Conservation (phyloP, 2,888 invertebrate species). For the Arctia plantaginis region DNA sequence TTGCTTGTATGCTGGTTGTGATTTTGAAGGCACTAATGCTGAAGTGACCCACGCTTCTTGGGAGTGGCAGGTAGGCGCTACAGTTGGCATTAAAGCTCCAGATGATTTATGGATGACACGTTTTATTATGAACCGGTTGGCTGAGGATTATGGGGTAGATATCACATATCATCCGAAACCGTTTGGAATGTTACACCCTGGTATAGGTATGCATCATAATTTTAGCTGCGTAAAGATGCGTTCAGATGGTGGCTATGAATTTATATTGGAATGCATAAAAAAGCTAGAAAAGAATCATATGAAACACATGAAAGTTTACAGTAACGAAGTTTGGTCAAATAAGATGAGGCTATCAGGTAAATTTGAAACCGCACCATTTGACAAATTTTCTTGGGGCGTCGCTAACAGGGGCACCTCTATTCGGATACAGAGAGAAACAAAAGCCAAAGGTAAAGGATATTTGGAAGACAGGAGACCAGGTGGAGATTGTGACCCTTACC, state of each 20-base stretch:
- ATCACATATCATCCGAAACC: constrained; percentile 91
- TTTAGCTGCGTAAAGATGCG: constrained; percentile 96
- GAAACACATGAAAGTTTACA: constrained; percentile 96
- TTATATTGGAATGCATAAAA: constrained; percentile 96
- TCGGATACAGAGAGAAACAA: constrained; percentile 95
- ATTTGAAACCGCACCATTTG: constrained; percentile 98
- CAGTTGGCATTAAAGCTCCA: constrained; percentile 92
- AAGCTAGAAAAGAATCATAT: constrained; percentile 94
- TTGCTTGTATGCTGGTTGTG: constrained; percentile 97
- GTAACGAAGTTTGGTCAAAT: constrained; percentile 95
- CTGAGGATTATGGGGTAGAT: constrained; percentile 93
- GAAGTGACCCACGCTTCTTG: constrained; percentile 98
- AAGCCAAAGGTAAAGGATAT: constrained; percentile 95
- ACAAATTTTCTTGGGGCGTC: constrained; percentile 95
- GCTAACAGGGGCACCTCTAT: constrained; percentile 97
- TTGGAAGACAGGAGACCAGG: constrained; percentile 97
- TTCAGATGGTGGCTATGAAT: constrained; percentile 89
- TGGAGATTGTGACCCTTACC: constrained; percentile 96
- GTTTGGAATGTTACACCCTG: constrained; percentile 94
- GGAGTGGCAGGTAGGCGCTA: constrained; percentile 96
- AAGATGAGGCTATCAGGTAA: constrained; percentile 96
- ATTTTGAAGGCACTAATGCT: constrained; percentile 97
- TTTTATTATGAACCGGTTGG: constrained; percentile 92
- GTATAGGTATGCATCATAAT: constrained; percentile 95
- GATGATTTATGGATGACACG: constrained; percentile 96